phyloP scores from a whole-genome alignment of 2,888 invertebrate genomes.

The Aspidiotus destructor region DNA sequence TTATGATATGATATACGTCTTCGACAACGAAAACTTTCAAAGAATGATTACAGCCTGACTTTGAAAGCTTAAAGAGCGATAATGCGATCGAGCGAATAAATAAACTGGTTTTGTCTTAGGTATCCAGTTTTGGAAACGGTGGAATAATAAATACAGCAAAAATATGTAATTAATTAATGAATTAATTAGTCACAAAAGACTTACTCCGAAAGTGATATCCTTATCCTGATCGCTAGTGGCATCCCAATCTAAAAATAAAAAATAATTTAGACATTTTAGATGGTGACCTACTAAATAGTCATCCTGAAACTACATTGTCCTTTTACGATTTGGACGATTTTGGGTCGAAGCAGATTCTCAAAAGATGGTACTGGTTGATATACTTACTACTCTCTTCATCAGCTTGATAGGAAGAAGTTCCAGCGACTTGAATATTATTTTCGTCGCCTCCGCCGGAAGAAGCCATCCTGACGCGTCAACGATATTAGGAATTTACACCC shows the following conservation, averaged over 20 bases:
- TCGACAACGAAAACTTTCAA: too few species aligned
- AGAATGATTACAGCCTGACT: too few species aligned
- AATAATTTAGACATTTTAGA: neutral
- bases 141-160: neutral
- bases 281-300: neutral
- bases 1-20: too few species aligned
- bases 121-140: constrained; percentile 1
- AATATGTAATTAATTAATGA: neutral
- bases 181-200: neutral
- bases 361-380: neutral
- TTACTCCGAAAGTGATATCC: constrained; percentile 11
- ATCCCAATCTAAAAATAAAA: constrained; percentile 20
- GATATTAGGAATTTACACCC: neutral
- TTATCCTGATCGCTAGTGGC: constrained; percentile 21
- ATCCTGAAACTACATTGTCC: too few species aligned
- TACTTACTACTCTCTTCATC: constrained; percentile 27
- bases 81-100: constrained; percentile 12
- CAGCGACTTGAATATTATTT: constrained; percentile 27
- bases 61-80: neutral
- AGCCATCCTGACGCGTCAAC: constrained; percentile 15
- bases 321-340: neutral
- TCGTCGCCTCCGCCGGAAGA: constrained; percentile 25
- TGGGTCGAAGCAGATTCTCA: neutral
- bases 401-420: constrained; percentile 23
- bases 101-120: neutral